Evolutionary conservation across 2,113 vertebrate genomes (phyloP).

Genomic region (Neogobius melanostomus): DNA sequence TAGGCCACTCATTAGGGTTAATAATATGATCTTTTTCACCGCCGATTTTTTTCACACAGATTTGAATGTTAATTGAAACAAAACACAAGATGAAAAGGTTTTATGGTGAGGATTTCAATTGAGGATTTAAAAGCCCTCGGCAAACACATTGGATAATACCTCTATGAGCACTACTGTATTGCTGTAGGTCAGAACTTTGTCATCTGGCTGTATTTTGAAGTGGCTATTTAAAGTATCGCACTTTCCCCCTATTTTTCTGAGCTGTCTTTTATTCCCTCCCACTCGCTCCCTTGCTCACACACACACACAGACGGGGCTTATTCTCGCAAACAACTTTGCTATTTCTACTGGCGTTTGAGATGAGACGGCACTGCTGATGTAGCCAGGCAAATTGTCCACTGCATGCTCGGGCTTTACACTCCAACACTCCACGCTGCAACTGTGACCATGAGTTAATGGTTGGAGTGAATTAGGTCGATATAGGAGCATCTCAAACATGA

Average conservation of each 20-base stretch:
- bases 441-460: background rate
- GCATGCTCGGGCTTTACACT: slow-evolving; percentile 29
- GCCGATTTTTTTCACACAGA: background rate
- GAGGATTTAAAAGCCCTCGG: background rate
- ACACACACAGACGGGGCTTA: background rate
- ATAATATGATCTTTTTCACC: slow-evolving; percentile 3
- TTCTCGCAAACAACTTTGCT: slow-evolving; percentile 4
- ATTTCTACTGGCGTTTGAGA: slow-evolving; percentile 17
- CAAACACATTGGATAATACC: background rate
- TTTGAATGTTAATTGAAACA: background rate
- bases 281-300: background rate
- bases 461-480: background rate
- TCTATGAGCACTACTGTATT: background rate
- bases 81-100: background rate
- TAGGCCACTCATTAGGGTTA: slow-evolving; percentile 8
- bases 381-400: slow-evolving; percentile 8
- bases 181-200: background rate
- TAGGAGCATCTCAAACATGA: no score
- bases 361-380: background rate
- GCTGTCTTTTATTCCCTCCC: background rate
- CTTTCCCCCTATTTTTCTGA: background rate
- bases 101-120: background rate
- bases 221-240: background rate
- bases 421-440: background rate
- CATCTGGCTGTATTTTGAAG: background rate